Base-by-base conservation (phyloP, 2,113 vertebrate species). In the Oxyura jamaicensis region DNA sequence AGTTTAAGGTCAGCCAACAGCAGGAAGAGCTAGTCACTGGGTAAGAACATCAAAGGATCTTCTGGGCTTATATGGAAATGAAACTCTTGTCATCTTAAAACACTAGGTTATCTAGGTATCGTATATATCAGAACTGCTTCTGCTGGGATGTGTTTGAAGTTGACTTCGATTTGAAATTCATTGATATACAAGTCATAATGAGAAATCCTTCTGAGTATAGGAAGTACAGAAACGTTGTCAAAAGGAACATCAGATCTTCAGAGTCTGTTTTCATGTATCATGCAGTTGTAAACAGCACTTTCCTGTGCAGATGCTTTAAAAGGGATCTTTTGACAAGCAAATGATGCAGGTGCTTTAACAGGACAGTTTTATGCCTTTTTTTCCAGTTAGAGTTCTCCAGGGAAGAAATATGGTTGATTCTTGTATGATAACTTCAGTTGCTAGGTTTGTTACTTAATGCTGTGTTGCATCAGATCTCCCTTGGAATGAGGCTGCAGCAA, bases 31-130 rank as follows among this genome's bases (percentile, higher is more conserved):
- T 81, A 41, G 63, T 90, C 78, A 90, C 59, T 56, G 86, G 67
- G 85, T 90, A 78, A 96, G 95, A 93, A 95, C 79, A 95, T 96
- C 95, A 95, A 94, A 93, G 83, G 18, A 29, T 75, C 90, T 95
- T 93, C 80, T 86, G 86, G 95, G 73, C 91, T 92, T 84, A 71
- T 96, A 96, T 96, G 88, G 90, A 96, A 90, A 96, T 63, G 67
- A 95, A 66, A 80, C 79, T 90, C 79, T 90, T 95, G 83, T 95
- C 83, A 78, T 69, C 80, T 69, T 66, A 89, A 91, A 94, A 77
- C 77, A 72, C 80, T 6, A 71, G 73, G 73, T 92, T 91, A 94
- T 82, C 73, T 53, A 84, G 81, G 68, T 55, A 72, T 88, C 96
- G 79, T 29, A 60, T 91, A 80, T 89, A 88, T 74, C 91, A 91